phyloP scores from a whole-genome alignment of 53 echinoderm and acorn worm species.

The Arbacia lixula region DNA sequence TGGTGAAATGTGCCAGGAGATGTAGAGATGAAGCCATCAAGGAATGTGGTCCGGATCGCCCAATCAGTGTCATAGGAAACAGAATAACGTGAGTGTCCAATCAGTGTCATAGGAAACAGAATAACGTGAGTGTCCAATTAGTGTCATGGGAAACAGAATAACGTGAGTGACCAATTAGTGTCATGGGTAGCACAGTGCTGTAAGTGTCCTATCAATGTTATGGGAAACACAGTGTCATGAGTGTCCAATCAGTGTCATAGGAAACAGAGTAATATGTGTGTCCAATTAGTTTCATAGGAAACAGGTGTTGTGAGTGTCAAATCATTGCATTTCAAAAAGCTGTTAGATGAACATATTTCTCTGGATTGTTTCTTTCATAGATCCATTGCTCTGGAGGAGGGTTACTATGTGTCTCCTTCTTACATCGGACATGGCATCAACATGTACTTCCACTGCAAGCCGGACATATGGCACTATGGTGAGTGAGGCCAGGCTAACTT shows the following conservation, averaged over 20 bases:
- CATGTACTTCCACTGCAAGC: slow-evolving; percentile 87
- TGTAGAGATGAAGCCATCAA: slow-evolving; percentile 94
- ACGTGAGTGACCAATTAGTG: slow-evolving; percentile 80
- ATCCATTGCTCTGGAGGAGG: slow-evolving; percentile 59
- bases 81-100: slow-evolving; percentile 79
- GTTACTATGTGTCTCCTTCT: slow-evolving; percentile 63
- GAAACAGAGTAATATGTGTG: too few relatives aligned
- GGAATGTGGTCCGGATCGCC: slow-evolving; percentile 62
- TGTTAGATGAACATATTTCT: too few relatives aligned
- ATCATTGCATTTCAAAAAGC: too few relatives aligned
- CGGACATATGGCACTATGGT: slow-evolving; percentile 96
- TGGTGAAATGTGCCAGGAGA: slow-evolving; percentile 74
- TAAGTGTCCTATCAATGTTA: too few relatives aligned
- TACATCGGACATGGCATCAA: slow-evolving; percentile 97
- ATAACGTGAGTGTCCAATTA: slow-evolving; percentile 83
- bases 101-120: slow-evolving; percentile 76
- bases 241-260: too few relatives aligned
- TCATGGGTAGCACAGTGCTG: slow-evolving; percentile 79
- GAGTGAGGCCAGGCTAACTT: too few relatives aligned
- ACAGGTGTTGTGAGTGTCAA: too few relatives aligned
- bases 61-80: slow-evolving; percentile 77
- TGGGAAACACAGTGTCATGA: too few relatives aligned
- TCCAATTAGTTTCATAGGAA: too few relatives aligned
- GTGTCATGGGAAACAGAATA: slow-evolving; percentile 75
- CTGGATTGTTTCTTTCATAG: slow-evolving; percentile 38